These are phyloP conservation scores for Zeus faber DNA, from an alignment of 2,113 vertebrate genomes.

Conservation along the genomic window DNA sequence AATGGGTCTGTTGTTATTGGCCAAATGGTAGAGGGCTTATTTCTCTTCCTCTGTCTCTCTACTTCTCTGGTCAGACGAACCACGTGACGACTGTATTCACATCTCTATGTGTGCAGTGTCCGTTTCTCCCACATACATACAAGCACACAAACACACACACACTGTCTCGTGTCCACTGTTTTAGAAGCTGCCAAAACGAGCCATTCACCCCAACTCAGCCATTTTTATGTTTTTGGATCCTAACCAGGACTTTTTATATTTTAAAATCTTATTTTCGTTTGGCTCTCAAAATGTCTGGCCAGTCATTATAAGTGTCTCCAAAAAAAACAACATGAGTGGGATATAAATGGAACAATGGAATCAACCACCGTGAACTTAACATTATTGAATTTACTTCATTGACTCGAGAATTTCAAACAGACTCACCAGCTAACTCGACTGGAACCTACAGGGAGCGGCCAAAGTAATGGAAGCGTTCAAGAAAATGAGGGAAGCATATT, in stretches of 20 bases:
- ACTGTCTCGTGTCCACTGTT: conserved; percentile 11
- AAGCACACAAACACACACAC: conserved; percentile 6
- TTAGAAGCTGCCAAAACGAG: conserved; percentile 13
- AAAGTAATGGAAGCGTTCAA: not conserved
- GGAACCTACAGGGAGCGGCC: too few relatives aligned
- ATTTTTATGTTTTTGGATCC: conserved; percentile 3
- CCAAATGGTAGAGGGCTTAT: conserved; percentile 11
- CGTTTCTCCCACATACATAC: conserved; percentile 5
- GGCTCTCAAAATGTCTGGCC: not conserved
- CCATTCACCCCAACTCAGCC: conserved; percentile 1
- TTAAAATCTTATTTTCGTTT: not conserved
- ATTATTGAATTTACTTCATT: too few relatives aligned
- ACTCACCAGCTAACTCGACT: too few relatives aligned
- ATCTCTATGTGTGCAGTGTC: conserved; percentile 7
- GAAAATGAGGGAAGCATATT: not conserved
- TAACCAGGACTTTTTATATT: conserved; percentile 4
- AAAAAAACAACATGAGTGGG: not conserved
- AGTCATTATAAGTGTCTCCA: not conserved
- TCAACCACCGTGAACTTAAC: not conserved
- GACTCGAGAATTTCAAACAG: too few relatives aligned
- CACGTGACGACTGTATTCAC: conserved; percentile 6
- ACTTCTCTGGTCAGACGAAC: conserved; percentile 12
- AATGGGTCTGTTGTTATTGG: conserved; percentile 15
- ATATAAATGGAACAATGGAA: not conserved
- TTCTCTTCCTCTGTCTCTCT: conserved; percentile 16